Conservation (phyloP, 2,888 invertebrate species). For the Nemapogon koenigi region DNA sequence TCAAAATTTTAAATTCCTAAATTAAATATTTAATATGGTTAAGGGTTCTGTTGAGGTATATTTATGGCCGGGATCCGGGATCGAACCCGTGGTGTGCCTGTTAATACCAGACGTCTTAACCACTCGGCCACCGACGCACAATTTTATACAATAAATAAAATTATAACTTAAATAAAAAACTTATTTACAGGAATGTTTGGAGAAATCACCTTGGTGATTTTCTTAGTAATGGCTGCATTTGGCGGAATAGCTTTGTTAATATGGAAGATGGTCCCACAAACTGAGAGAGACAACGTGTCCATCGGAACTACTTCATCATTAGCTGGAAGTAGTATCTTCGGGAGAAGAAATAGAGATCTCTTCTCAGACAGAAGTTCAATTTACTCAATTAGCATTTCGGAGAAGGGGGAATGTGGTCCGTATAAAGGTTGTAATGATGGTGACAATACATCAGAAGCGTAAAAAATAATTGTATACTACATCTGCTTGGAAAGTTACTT, state of each 20-base stretch:
- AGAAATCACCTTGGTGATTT: slow-evolving; percentile 58
- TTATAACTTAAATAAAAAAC: not conserved
- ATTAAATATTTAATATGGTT: too few relatives aligned
- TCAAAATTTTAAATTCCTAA: too few relatives aligned
- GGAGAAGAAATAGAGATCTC: slow-evolving; percentile 42
- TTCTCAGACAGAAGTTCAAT: slow-evolving; percentile 54
- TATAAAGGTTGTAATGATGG: slow-evolving; percentile 38
- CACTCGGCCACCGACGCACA: too few relatives aligned
- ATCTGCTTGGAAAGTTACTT: too few relatives aligned
- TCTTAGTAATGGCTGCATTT: slow-evolving; percentile 64
- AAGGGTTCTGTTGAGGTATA: too few relatives aligned
- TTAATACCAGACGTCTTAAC: too few relatives aligned
- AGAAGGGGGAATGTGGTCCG: slow-evolving; percentile 40
- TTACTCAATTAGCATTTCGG: slow-evolving; percentile 55
- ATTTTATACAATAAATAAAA: too few relatives aligned
- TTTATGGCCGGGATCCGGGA: too few relatives aligned
- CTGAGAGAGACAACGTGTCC: slow-evolving; percentile 55
- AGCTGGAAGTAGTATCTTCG: slow-evolving; percentile 46
- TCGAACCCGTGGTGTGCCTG: too few relatives aligned
- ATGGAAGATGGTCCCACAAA: slow-evolving; percentile 62
- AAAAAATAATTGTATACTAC: too few relatives aligned
- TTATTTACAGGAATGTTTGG: slow-evolving; percentile 48
- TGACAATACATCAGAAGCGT: slow-evolving; percentile 61
- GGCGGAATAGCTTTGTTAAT: slow-evolving; percentile 61
- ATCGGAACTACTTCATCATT: slow-evolving; percentile 46